Conservation (phyloP, 2,113 vertebrate species). For the Hystrix cristata region DNA sequence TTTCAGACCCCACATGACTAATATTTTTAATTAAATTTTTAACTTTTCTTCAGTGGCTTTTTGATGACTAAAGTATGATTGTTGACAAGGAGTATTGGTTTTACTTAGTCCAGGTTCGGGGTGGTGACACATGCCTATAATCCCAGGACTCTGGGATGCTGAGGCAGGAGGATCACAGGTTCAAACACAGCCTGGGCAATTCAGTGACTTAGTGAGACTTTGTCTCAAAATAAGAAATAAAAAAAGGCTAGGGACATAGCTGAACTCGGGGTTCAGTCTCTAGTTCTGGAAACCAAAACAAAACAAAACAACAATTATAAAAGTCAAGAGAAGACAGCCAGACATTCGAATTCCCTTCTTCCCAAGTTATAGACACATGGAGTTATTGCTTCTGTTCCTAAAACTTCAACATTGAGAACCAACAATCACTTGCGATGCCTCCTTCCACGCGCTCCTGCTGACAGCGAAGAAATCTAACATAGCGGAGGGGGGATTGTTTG, state of each 20-base stretch:
- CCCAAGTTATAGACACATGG: neutral
- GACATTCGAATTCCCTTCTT: neutral
- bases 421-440: neutral
- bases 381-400: neutral
- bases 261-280: neutral
- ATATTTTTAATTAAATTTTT: neutral
- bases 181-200: neutral
- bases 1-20: neutral
- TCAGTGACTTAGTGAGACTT: neutral
- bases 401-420: neutral
- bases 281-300: neutral
- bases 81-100: slow-evolving; percentile 4
- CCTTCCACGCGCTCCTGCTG: neutral
- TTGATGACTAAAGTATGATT: neutral
- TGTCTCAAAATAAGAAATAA: neutral
- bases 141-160: too few species aligned
- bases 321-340: neutral
- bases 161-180: neutral
- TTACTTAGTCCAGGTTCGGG: neutral
- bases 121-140: neutral
- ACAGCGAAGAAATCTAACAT: neutral
- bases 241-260: neutral
- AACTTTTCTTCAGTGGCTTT: neutral
- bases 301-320: neutral
- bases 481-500: neutral